Evolutionary conservation across 23 tunicate species (phyloP), one percentile per base, ranked within the genome.

Genomic region (Botrylloides violaceus): DNA sequence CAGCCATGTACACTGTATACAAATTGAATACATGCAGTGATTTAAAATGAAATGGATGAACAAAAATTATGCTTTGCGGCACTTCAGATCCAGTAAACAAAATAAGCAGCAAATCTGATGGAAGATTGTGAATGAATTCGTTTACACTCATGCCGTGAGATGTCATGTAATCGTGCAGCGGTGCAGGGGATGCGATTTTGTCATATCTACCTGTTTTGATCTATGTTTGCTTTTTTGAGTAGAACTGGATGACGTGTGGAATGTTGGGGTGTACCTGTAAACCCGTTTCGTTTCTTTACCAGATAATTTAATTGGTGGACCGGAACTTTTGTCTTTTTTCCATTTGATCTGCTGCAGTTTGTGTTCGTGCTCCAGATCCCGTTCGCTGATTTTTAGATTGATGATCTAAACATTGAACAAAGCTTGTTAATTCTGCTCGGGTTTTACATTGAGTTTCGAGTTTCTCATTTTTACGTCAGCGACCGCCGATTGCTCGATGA

Each of bases 331-430:
- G 26, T 66, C 80, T 36, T 74, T 80, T 48, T 64, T 80, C 47
- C 78, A 70, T 36, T 71, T 47, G 9, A 81, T 87, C 64, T 74
- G 59, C 65, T 87, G 95, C 7, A 56, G 74, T 49, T 77, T 70
- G 76, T 87, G 86, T 75, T 87, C 95, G 31, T 55, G 72, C 71
- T 80, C 86, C 26, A 87, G 55, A 76, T 87, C 95, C 25, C 71
- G 60, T 76, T 87, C 95, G n/a, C 58, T 49, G 26, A 87, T 68
- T 65, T 76, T 87, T 24, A 87, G 56, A 22, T 76, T 76, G 59
- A 71, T 61, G 29, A 87, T 64, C 95, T 85, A 66, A 21, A n/a
- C 22, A 60, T 21, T 60, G 23, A 0, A 0, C 22, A n/a, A n/a
- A 20, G n/a, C n/a, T n/a, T n/a, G n/a, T n/a, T n/a, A n/a, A n/a